These are phyloP conservation scores for Cygnus olor DNA, from an alignment of 2,797 vertebrate genomes.

Conservation along the genomic window DNA sequence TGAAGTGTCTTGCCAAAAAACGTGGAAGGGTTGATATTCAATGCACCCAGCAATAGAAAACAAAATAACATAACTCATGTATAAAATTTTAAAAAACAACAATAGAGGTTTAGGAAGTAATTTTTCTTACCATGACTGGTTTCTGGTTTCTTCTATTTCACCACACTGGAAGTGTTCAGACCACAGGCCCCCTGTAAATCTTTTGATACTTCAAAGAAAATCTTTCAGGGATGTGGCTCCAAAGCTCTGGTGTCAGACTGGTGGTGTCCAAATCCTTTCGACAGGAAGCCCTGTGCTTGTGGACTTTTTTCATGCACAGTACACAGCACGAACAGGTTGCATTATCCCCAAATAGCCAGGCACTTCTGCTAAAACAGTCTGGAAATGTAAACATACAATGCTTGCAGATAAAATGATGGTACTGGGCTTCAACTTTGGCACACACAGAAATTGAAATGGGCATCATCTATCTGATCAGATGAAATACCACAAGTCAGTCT, in stretches of 20 bases:
- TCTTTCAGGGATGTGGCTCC: background rate
- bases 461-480: rapidly evolving
- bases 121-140: background rate
- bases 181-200: background rate
- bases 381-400: background rate
- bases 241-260: background rate
- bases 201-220: background rate
- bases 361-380: background rate
- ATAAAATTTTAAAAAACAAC: background rate
- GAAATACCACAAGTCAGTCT: background rate
- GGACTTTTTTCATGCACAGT: background rate
- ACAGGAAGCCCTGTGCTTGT: background rate
- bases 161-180: background rate
- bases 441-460: background rate
- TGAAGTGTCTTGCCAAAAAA: background rate
- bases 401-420: background rate
- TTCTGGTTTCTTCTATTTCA: background rate
- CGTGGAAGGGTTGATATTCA: background rate
- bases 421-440: background rate
- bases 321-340: background rate
- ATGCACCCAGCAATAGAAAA: background rate
- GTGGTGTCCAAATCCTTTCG: background rate
- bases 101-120: background rate
- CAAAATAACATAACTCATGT: background rate
- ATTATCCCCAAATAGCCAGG: background rate